Evolutionary conservation across 2,888 invertebrate genomes (phyloP), one percentile per base, ranked within the genome.

Genomic region (Cheilosia variabilis): DNA sequence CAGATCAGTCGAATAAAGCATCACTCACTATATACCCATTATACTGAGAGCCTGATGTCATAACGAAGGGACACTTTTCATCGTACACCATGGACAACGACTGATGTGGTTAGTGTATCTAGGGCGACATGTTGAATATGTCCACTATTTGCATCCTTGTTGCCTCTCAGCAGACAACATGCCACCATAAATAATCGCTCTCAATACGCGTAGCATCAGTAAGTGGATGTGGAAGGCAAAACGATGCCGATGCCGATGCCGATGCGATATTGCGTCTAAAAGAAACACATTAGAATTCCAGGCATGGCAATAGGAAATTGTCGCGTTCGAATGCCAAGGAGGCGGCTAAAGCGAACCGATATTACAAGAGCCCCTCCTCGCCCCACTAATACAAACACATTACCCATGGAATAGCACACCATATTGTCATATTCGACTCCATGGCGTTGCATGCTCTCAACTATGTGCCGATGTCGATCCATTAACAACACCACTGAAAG

Each of bases 401-500:
- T 52, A 47, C 41, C 50, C 68, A 17, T 53, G 31, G 53, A 68
- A 34, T 41, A 58, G 53, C 69, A 62, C 27, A 47, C 60, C 27
- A 55, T n/a, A n/a, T 60, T 69, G 55, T 69, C 62, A 60, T 76
- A 55, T 76, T 58, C 71, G 17, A 22, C 41, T 41, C 24, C 52
- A 9, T 22, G 43, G 7, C 6, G 62, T 27, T 45, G 13, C 41
- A 15, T 37, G 15, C 15, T 55, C 60, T 19, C 17, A 19, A 27
- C 22, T 7, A 63, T 80, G 9, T 52, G 63, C 52, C 66, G 31
- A 72, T 55, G 55, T 19, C 50, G 79, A 83, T 83, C 83, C 83
- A 83, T 83, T 79, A 83, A 73, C 68, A 79, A 73, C 72, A 79
- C 83, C 83, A 73, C 78, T 83, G 68, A 69, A 73, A 69, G 68